Evolutionary conservation across 2,113 vertebrate genomes (phyloP).

Genomic region (Scortum barcoo): DNA sequence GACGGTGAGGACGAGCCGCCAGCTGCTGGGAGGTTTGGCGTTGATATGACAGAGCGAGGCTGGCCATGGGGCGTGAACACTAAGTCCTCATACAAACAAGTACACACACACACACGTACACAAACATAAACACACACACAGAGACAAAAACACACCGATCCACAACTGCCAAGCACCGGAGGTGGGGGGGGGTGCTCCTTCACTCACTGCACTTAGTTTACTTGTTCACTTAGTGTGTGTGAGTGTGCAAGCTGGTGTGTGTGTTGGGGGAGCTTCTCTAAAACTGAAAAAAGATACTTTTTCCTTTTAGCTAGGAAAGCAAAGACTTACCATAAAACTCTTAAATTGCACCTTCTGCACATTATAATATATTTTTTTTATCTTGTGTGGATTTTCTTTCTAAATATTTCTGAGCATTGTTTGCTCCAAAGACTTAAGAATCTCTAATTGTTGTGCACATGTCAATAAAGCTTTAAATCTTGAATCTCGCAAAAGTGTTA

Average conservation of each 20-base stretch:
- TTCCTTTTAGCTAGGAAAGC: accelerated
- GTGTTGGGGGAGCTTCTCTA: not conserved
- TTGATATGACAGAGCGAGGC: conserved; percentile 48
- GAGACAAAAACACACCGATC: not conserved
- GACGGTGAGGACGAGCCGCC: conserved; percentile 33
- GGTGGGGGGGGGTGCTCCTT: conserved; percentile 14
- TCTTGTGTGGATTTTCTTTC: too few species aligned
- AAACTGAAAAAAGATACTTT: too few species aligned
- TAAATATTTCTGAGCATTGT: too few species aligned
- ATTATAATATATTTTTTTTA: too few species aligned
- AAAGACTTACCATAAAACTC: too few species aligned
- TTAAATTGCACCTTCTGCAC: too few species aligned
- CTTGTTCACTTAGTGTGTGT: not conserved
- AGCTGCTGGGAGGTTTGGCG: conserved; percentile 59
- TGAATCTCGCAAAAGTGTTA: too few species aligned
- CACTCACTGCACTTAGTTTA: conserved; percentile 11
- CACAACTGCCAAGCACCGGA: conserved; percentile 25
- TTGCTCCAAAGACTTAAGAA: too few species aligned
- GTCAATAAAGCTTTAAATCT: too few species aligned
- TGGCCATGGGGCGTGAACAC: conserved; percentile 48
- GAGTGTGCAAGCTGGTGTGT: not conserved
- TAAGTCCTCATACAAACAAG: conserved; percentile 36
- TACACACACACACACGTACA: not conserved
- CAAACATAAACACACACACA: not conserved
- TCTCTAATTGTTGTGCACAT: too few species aligned